Evolutionary conservation across 1,140 invertebrate genomes (phyloP).

Genomic region (Linepithema humile): DNA sequence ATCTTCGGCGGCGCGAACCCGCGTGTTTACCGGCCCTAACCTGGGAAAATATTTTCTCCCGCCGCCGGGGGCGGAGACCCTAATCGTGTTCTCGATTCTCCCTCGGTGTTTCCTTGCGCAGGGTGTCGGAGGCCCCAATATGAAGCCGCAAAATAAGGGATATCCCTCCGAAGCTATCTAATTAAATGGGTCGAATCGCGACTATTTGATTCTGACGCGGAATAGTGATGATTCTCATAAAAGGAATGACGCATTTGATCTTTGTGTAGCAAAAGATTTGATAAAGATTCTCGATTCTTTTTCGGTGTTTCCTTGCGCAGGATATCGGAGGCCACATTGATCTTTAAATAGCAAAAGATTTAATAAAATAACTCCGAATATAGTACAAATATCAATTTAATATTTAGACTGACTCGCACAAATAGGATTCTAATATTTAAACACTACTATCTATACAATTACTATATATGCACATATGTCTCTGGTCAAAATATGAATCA

Average conservation of each 20-base stretch:
- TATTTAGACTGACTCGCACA: no score
- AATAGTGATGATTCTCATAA: not conserved
- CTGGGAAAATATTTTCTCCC: conserved; percentile 61
- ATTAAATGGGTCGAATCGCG: conserved; percentile 40
- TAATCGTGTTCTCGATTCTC: conserved; percentile 29
- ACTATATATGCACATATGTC: no score
- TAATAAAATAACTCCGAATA: no score
- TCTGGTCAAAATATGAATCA: no score
- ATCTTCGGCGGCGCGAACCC: conserved; percentile 63
- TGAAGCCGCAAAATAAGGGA: not conserved
- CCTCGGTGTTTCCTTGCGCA: not conserved
- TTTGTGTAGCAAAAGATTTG: not conserved
- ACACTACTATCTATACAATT: no score
- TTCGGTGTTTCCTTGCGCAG: no score
- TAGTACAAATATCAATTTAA: no score
- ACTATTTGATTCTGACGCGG: conserved; percentile 5
- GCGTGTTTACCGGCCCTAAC: conserved; percentile 64
- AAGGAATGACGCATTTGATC: conserved; percentile 14
- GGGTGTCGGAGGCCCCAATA: not conserved
- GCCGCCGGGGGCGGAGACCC: conserved; percentile 2
- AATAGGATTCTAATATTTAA: no score
- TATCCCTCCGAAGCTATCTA: not conserved
- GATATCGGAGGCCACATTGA: no score
- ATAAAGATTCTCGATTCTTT: not conserved
- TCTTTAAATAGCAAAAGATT: no score